Evolutionary conservation across 2,797 vertebrate genomes (phyloP).

Genomic region (Diplodus puntazzo): DNA sequence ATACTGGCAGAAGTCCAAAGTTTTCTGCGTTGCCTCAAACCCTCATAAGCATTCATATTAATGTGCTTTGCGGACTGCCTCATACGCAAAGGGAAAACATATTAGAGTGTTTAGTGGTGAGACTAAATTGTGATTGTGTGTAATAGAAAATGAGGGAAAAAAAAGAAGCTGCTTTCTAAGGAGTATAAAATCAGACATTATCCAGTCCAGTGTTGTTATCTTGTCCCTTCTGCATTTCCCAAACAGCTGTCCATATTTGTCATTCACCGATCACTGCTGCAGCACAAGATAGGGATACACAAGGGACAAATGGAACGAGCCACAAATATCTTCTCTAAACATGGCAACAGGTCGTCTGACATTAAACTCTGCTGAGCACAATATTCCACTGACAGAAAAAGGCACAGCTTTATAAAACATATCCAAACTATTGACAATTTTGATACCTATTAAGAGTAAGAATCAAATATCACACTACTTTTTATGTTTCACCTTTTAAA

Average conservation of each 20-base stretch:
- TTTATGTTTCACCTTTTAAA: neutral
- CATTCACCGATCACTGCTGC: conserved; percentile 38
- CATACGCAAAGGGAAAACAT: too few species aligned
- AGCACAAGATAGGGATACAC: conserved; percentile 8
- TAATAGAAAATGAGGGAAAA: neutral
- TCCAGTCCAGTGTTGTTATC: neutral
- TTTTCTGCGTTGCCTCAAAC: neutral
- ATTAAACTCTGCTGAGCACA: neutral
- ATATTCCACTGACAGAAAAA: neutral
- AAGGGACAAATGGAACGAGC: conserved; percentile 35
- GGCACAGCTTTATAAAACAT: neutral
- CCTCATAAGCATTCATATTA: neutral
- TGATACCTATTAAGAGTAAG: too few species aligned
- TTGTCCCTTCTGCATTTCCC: conserved; percentile 4
- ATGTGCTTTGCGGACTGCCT: neutral
- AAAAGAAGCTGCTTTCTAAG: neutral
- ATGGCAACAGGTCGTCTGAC: conserved; percentile 31
- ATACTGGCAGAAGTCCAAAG: neutral
- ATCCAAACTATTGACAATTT: neutral
- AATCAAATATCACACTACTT: neutral
- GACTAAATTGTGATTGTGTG: neutral
- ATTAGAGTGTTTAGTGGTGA: too few species aligned
- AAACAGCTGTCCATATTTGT: conserved; percentile 57
- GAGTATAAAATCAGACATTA: conserved; percentile 2
- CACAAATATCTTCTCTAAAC: conserved; percentile 62